These are phyloP conservation scores for Hippolais icterina DNA, from an alignment of 2,113 vertebrate genomes.

Conservation along the genomic window DNA sequence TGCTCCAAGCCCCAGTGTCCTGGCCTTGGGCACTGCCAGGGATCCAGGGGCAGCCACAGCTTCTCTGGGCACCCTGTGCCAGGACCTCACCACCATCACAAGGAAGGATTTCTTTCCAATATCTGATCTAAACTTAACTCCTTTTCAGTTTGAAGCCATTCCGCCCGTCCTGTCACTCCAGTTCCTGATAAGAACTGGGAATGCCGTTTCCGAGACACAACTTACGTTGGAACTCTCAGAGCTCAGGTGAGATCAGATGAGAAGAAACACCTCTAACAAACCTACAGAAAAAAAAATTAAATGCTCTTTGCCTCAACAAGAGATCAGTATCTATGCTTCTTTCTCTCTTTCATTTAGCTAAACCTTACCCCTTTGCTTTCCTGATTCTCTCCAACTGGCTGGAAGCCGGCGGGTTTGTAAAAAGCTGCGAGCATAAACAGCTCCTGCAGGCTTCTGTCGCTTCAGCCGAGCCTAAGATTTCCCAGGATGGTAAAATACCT, in stretches of 20 bases:
- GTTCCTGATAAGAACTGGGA: background rate
- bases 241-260: background rate
- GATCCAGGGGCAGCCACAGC: background rate
- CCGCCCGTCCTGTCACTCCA: background rate
- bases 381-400: background rate
- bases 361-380: background rate
- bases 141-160: background rate
- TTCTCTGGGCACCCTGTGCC: background rate
- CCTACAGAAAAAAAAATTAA: background rate
- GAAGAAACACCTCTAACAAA: background rate
- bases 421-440: background rate
- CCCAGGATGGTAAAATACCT: background rate
- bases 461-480: background rate
- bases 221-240: background rate
- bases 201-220: background rate
- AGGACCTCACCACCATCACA: accelerated
- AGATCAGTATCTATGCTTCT: background rate
- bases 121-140: background rate
- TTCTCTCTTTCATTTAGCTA: background rate
- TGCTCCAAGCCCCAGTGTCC: background rate
- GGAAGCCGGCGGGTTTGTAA: background rate
- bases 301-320: background rate
- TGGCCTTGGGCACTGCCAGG: background rate
- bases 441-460: background rate
- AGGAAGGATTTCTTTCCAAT: background rate